Evolutionary conservation across 2,113 vertebrate species (phyloP).

Genomic region (Sminthopsis crassicaudata): DNA sequence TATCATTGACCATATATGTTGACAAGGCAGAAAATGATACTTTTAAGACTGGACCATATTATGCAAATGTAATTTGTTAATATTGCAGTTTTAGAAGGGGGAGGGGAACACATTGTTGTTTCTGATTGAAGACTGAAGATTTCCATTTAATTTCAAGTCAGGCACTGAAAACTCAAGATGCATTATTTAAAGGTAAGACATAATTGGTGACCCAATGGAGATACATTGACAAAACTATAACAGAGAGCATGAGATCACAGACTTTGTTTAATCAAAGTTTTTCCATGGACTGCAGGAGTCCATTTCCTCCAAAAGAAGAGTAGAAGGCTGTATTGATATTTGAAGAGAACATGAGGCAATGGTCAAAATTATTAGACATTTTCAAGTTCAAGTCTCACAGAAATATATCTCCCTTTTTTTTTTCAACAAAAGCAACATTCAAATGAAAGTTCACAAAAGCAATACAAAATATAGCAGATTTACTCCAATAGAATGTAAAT

Average conservation of each 20-base stretch:
- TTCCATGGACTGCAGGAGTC: background rate
- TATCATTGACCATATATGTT: background rate
- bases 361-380: background rate
- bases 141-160: background rate
- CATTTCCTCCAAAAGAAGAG: background rate
- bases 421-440: background rate
- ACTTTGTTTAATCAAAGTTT: background rate
- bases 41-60: background rate
- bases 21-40: conserved; percentile 2
- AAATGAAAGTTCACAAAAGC: background rate
- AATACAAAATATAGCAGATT: background rate
- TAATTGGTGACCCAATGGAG: background rate
- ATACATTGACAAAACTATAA: background rate
- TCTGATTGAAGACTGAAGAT: background rate
- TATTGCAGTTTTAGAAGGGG: background rate
- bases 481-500: background rate
- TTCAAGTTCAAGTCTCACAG: background rate
- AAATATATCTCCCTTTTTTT: background rate
- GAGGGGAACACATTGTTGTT: background rate
- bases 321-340: background rate
- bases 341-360: background rate
- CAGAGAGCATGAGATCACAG: background rate
- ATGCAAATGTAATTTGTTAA: conserved; percentile 46
- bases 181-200: background rate
- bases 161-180: background rate